Evolutionary conservation across 1,140 invertebrate species (phyloP).

Genomic region (Nasonia vitripennis): DNA sequence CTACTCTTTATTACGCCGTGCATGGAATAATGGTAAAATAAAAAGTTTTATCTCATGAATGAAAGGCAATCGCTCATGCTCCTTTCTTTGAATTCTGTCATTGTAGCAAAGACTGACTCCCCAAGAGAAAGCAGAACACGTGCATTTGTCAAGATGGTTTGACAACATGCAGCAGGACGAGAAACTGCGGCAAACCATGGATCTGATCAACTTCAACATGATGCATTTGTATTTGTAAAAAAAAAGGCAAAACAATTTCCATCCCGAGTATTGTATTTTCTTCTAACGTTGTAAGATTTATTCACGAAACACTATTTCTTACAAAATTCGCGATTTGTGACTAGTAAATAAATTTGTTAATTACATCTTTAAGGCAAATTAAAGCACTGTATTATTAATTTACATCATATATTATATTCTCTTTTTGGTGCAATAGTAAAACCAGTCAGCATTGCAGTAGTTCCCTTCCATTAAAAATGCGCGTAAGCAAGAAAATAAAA

Average conservation of each 20-base stretch:
- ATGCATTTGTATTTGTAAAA: constrained; percentile 68
- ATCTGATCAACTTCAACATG: constrained; percentile 76
- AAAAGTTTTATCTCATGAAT: constrained; percentile 16
- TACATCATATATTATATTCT: background rate
- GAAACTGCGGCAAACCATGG: constrained; percentile 75
- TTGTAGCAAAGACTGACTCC: constrained; percentile 73
- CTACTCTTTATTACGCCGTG: constrained; percentile 77
- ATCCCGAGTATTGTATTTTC: constrained; percentile 14
- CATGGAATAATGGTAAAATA: constrained; percentile 75
- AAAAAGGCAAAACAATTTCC: background rate
- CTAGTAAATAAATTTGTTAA: constrained; percentile 50
- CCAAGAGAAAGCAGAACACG: constrained; percentile 78
- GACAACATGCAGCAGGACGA: constrained; percentile 80
- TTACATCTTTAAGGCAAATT: constrained; percentile 44
- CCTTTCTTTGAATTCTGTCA: constrained; percentile 44
- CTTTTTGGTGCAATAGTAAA: background rate
- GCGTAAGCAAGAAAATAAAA: too few species aligned
- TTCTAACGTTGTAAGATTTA: constrained; percentile 24
- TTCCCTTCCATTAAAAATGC: background rate
- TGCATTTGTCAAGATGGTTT: constrained; percentile 82
- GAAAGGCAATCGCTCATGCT: constrained; percentile 51
- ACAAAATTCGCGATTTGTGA: constrained; percentile 38
- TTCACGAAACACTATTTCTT: constrained; percentile 12
- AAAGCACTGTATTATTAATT: constrained; percentile 36
- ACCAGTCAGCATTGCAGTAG: background rate